Conservation (phyloP, 1,140 invertebrate species). For the Glossosoma conforme region DNA sequence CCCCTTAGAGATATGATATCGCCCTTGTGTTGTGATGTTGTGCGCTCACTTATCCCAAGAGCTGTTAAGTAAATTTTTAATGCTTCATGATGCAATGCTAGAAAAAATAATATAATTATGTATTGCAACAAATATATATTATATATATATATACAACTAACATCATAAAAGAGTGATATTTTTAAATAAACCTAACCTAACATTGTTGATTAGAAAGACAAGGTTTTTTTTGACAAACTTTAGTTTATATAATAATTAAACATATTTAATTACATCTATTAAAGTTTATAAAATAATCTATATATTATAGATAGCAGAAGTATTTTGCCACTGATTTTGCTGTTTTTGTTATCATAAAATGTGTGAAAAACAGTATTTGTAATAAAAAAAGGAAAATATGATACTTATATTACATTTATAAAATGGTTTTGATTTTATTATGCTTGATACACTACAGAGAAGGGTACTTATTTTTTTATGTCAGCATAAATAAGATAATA, state of each 20-base stretch:
- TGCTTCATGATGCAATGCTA: conserved; percentile 46
- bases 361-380: not conserved
- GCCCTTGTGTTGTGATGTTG: conserved; percentile 35
- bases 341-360: no score
- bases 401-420: conserved; percentile 2
- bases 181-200: no score
- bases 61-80: conserved; percentile 57
- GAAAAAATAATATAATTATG: conserved; percentile 25
- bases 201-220: no score
- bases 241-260: no score
- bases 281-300: not conserved
- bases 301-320: conserved; percentile 2
- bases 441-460: no score
- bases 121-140: conserved; percentile 13
- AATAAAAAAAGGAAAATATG: conserved; percentile 11
- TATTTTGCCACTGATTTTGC: no score
- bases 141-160: no score
- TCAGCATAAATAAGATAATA: conserved; percentile 8
- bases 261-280: no score
- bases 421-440: no score
- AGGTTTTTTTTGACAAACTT: no score
- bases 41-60: conserved; percentile 49
- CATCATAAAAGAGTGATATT: no score
- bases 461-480: no score
- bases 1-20: conserved; percentile 50